Evolutionary conservation across 2,888 invertebrate genomes (phyloP).

Genomic region (Eupsilia transversa): DNA sequence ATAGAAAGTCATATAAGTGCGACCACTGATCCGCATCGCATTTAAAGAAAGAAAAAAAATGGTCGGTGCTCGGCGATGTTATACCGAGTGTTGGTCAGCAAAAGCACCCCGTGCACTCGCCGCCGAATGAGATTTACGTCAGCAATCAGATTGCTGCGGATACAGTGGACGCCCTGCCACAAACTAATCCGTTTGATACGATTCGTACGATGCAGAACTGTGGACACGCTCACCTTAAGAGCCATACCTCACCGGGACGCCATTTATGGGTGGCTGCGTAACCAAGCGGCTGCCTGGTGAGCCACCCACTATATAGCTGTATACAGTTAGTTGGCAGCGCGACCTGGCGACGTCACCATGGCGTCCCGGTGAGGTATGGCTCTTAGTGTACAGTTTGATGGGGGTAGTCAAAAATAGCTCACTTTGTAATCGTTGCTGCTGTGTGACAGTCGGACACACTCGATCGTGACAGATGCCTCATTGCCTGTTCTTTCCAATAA

Average conservation of each 20-base stretch:
- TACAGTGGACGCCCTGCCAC: not conserved
- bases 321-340: too few relatives aligned
- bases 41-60: too few relatives aligned
- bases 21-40: not conserved
- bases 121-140: too few relatives aligned
- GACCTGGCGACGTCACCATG: too few relatives aligned
- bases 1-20: not conserved
- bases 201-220: not conserved
- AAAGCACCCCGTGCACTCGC: too few relatives aligned
- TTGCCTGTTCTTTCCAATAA: constrained; percentile 78
- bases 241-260: too few relatives aligned
- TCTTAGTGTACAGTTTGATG: constrained; percentile 28
- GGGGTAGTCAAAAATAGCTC: constrained; percentile 47
- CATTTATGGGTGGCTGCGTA: too few relatives aligned
- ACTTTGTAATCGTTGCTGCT: constrained; percentile 20
- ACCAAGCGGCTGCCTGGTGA: too few relatives aligned
- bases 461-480: constrained; percentile 54
- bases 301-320: too few relatives aligned
- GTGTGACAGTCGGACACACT: constrained; percentile 64
- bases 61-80: too few relatives aligned
- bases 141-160: not conserved
- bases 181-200: not conserved
- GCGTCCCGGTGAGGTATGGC: too few relatives aligned
- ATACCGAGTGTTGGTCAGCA: too few relatives aligned
- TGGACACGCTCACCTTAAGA: not conserved